A percentile compares a stretch with the other conserved stretches of the same genome.
Conservation (phyloP, 2,888 invertebrate species). For the Ypsolopha sequella region DNA sequence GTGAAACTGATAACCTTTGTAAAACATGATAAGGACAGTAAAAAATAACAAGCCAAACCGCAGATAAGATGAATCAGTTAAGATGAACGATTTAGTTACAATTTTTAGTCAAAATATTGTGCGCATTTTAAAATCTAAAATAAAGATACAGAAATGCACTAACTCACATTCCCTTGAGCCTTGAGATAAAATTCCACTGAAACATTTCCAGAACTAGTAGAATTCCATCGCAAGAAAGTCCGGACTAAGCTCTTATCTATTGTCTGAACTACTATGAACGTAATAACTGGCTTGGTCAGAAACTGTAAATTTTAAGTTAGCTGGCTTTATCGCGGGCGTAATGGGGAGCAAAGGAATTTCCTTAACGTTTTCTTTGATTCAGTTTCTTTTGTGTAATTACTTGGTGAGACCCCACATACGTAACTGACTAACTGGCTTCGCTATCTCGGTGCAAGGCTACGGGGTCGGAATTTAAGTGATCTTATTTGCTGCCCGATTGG, state of each 20-base stretch:
- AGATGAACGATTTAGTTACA: no score
- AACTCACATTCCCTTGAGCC: no score
- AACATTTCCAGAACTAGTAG: neutral
- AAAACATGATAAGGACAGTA: no score
- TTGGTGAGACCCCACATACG: conserved; percentile 30
- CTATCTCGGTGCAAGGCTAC: conserved; percentile 53
- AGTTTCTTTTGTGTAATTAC: conserved; percentile 63
- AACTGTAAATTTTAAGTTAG: conserved; percentile 1
- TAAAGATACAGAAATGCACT: no score
- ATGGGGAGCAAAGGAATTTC: conserved; percentile 33
- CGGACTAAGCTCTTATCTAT: neutral
- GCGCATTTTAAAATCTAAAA: neutral
- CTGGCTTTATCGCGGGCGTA: conserved; percentile 5
- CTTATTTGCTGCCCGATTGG: conserved; percentile 57
- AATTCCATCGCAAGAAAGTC: neutral
- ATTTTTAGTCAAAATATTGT: no score
- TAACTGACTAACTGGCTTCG: conserved; percentile 47
- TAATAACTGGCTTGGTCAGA: conserved; percentile 1
- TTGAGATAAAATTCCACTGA: no score
- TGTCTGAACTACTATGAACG: neutral
- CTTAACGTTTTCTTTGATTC: conserved; percentile 40
- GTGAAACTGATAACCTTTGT: no score
- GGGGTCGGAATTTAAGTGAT: conserved; percentile 62
- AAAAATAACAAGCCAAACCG: no score
- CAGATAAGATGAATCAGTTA: no score